Conservation (phyloP, 2,113 vertebrate species). For the Melanerpes formicivorus region DNA sequence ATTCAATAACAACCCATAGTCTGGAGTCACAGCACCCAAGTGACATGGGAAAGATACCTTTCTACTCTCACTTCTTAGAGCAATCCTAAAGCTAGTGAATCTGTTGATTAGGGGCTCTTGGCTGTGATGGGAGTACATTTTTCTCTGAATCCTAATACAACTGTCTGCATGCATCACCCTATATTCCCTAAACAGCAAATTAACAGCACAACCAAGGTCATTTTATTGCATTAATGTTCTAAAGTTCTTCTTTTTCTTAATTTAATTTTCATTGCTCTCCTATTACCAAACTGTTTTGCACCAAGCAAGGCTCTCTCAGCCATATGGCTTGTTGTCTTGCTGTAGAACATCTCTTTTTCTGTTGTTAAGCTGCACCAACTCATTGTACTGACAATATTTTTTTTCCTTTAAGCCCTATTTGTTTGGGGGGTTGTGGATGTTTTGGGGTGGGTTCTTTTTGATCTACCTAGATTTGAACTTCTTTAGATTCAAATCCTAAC, state of each 20-base stretch:
- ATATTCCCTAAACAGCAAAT: not conserved
- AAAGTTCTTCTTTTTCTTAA: not conserved
- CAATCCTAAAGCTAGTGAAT: not conserved
- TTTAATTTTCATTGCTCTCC: not conserved
- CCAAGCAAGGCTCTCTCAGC: not conserved
- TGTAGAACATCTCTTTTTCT: not conserved
- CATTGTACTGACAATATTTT: not conserved
- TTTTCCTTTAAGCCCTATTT: not conserved
- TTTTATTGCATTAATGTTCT: not conserved
- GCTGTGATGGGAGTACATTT: not conserved
- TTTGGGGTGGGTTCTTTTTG: not conserved
- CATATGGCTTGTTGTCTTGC: fast-evolving
- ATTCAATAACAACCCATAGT: not conserved
- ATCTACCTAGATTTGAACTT: not conserved
- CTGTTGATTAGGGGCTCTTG: not conserved
- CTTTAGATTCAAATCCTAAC: not conserved
- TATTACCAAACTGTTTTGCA: not conserved
- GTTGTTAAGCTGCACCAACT: not conserved
- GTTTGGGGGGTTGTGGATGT: too few species aligned
- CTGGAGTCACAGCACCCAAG: not conserved
- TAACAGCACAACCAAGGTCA: not conserved
- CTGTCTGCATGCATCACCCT: not conserved
- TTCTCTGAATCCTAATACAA: not conserved
- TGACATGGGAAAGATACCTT: not conserved
- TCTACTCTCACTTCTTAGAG: not conserved